Conservation (phyloP, 2,797 vertebrate genomes). For the Sphenodon punctatus region DNA sequence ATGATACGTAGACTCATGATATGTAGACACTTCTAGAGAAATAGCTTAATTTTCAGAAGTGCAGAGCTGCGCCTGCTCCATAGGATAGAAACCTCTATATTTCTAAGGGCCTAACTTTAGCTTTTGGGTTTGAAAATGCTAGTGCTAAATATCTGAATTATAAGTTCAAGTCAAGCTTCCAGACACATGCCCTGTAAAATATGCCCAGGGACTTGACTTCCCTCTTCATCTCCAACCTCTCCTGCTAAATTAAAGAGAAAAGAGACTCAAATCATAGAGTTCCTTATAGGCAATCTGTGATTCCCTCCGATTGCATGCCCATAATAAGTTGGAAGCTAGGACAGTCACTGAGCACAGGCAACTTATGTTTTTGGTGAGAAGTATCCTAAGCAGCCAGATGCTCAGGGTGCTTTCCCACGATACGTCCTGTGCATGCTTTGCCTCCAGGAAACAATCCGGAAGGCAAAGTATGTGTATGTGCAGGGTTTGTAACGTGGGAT, state of each 20-base stretch:
- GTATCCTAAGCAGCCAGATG: too few relatives aligned
- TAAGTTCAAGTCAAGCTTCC: background rate
- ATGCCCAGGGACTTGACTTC: background rate
- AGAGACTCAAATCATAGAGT: background rate
- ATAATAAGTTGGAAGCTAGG: fast-evolving
- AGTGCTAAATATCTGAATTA: fast-evolving
- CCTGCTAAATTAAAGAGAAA: background rate
- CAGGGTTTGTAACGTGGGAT: too few relatives aligned
- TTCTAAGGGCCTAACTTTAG: background rate
- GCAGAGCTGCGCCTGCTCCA: background rate
- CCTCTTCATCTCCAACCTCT: background rate
- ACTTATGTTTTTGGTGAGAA: background rate
- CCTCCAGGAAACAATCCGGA: too few relatives aligned
- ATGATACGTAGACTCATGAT: too few relatives aligned
- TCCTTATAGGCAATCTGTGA: background rate
- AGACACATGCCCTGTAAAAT: background rate
- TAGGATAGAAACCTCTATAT: fast-evolving
- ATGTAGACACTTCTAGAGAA: too few relatives aligned
- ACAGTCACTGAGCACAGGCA: fast-evolving
- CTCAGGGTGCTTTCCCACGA: too few relatives aligned
- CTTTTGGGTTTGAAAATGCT: background rate
- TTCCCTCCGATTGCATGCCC: background rate
- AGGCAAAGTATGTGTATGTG: too few relatives aligned
- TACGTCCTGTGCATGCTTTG: too few relatives aligned
- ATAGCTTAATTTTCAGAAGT: fast-evolving